Percentiles rank a stretch among this genome's conserved stretches.
phyloP scores from a whole-genome alignment of 1,140 invertebrate species.

The Mercenaria mercenaria region DNA sequence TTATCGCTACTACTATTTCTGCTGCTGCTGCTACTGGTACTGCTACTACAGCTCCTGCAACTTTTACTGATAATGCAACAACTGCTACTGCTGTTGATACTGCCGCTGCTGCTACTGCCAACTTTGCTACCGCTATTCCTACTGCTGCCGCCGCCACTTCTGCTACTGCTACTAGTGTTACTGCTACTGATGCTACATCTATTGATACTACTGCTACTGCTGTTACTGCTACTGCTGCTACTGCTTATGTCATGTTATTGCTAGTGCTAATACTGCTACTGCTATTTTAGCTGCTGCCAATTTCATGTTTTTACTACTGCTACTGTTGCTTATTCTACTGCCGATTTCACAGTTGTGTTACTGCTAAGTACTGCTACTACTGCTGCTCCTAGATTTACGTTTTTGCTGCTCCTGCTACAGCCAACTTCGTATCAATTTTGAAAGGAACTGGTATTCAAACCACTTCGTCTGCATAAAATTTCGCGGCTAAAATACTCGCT shows the following conservation, averaged over 20 bases:
- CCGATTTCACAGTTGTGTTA: too few species aligned
- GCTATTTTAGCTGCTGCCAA: conserved; percentile 47
- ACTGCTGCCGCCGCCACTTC: conserved; percentile 4
- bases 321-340: too few species aligned
- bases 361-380: too few species aligned
- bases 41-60: conserved; percentile 19
- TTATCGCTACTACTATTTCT: conserved; percentile 49
- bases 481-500: too few species aligned
- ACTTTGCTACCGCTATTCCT: conserved; percentile 38
- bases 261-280: background rate
- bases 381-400: too few species aligned
- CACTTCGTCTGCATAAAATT: too few species aligned
- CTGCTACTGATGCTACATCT: background rate
- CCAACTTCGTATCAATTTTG: too few species aligned
- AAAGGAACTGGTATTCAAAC: too few species aligned
- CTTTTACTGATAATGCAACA: conserved; percentile 55
- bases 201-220: conserved; percentile 32
- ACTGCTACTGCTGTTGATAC: conserved; percentile 37
- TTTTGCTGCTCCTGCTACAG: too few species aligned
- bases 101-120: conserved; percentile 13
- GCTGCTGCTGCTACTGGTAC: conserved; percentile 51
- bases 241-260: too few species aligned
- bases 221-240: conserved; percentile 15
- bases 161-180: background rate
- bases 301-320: conserved; percentile 29